Percentiles rank a stretch among this genome's conserved stretches.
These are phyloP conservation scores for Tribolium castaneum DNA, from an alignment of 1,140 invertebrate genomes.

Conservation along the genomic window DNA sequence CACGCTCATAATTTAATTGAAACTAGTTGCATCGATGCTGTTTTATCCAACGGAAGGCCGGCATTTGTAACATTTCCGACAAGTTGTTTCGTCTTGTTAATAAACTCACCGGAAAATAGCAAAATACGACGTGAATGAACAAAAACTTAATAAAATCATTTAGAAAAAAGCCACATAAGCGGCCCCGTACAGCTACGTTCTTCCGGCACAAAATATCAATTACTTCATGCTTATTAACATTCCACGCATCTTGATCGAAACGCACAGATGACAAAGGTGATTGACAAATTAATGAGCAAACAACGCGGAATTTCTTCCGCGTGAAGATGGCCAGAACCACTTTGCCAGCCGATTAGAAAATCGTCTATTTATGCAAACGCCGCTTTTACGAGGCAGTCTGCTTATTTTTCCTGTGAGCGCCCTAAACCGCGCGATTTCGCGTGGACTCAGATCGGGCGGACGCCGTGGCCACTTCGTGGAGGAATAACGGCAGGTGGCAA, in stretches of 20 bases:
- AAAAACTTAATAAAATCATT: background rate
- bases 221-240: conserved; percentile 22
- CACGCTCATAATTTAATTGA: background rate
- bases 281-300: conserved; percentile 14
- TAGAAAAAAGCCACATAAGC: background rate
- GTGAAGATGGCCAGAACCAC: background rate
- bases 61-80: background rate
- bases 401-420: background rate
- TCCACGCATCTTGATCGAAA: conserved; percentile 1
- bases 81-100: background rate
- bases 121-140: background rate
- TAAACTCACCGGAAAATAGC: background rate
- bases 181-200: background rate
- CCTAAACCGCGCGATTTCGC: background rate
- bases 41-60: background rate
- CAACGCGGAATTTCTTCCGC: conserved; percentile 3
- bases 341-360: background rate
- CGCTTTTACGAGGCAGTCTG: background rate
- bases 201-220: conserved; percentile 11
- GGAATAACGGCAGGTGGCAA: conserved; percentile 44
- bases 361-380: background rate
- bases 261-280: conserved; percentile 11
- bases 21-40: background rate
- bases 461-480: background rate
- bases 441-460: background rate